These are phyloP conservation scores for Micromussa lordhowensis DNA, from an alignment of 92 coral and sea anemone species.

Conservation along the genomic window DNA sequence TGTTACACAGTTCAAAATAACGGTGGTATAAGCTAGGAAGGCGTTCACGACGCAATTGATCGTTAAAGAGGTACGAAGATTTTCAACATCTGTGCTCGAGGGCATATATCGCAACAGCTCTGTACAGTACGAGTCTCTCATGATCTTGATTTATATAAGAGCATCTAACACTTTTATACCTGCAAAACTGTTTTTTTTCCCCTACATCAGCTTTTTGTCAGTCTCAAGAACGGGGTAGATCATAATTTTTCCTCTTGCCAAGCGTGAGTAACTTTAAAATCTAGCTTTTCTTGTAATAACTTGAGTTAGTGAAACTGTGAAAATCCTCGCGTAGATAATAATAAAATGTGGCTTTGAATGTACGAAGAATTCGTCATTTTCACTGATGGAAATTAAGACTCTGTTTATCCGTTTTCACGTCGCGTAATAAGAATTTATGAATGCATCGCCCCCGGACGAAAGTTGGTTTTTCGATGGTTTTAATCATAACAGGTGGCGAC, in stretches of 20 bases:
- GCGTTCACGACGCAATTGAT: constrained; percentile 15
- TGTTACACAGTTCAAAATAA: constrained; percentile 13
- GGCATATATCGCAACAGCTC: constrained; percentile 11
- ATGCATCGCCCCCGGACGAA: neutral
- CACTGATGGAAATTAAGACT: neutral
- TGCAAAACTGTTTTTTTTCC: neutral
- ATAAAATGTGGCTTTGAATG: neutral
- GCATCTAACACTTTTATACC: neutral
- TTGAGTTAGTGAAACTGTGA: neutral
- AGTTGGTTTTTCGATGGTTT: too few species aligned
- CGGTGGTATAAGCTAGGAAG: neutral
- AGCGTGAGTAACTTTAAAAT: neutral
- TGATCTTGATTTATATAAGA: too few species aligned
- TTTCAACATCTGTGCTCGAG: neutral
- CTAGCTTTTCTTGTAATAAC: neutral
- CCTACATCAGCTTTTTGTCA: neutral
- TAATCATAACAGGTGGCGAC: neutral
- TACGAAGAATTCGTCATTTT: neutral
- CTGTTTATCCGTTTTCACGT: neutral
- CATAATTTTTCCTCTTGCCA: neutral
- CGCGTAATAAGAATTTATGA: neutral
- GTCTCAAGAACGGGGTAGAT: neutral
- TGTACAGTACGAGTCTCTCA: neutral
- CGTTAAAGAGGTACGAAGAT: constrained; percentile 1
- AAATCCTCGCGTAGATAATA: neutral